These are phyloP conservation scores for Ciconia nigra DNA, from an alignment of 2,797 vertebrate species.

Conservation along the genomic window DNA sequence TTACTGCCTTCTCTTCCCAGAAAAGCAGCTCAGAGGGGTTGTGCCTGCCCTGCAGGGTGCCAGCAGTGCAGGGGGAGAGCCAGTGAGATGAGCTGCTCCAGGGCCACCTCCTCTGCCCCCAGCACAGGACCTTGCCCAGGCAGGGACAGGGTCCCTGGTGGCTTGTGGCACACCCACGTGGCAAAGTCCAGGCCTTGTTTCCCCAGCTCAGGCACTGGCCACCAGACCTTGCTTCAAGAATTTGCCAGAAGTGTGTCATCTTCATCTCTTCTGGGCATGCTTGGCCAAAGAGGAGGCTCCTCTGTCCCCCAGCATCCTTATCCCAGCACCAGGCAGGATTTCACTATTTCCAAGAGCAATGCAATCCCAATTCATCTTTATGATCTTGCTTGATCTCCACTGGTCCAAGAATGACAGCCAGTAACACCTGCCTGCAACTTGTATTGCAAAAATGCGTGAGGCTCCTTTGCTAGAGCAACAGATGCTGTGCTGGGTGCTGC, in stretches of 20 bases:
- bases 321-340: background rate
- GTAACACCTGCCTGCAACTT: background rate
- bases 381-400: background rate
- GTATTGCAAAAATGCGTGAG: background rate
- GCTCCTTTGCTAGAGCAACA: background rate
- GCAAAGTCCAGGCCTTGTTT: background rate
- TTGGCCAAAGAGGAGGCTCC: background rate
- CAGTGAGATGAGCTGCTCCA: background rate
- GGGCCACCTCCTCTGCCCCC: background rate
- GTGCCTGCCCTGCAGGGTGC: background rate
- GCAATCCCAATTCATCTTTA: background rate
- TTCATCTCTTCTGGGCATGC: background rate
- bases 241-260: background rate
- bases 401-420: background rate
- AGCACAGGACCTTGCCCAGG: background rate
- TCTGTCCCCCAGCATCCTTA: background rate
- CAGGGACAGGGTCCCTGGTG: background rate
- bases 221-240: background rate
- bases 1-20: background rate
- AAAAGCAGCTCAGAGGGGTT: background rate
- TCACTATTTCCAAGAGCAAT: background rate
- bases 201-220: background rate
- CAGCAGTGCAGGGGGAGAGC: background rate
- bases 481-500: constrained; percentile 6
- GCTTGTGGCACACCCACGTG: background rate